Evolutionary conservation across 2,797 vertebrate species (phyloP).

Genomic region (Phoebastria nigripes): DNA sequence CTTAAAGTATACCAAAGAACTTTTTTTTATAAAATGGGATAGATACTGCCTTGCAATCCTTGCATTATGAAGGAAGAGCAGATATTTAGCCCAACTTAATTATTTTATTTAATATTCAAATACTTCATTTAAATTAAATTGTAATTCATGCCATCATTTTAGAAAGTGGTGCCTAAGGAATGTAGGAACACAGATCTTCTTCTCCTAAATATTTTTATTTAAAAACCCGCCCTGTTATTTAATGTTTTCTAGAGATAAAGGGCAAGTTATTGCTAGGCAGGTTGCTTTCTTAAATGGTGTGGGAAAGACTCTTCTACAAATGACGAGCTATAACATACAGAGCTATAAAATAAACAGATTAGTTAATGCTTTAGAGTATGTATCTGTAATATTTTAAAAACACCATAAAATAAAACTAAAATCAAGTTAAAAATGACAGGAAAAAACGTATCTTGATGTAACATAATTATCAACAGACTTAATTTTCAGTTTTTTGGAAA

Average conservation of each 20-base stretch:
- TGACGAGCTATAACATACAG: background rate
- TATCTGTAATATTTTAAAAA: background rate
- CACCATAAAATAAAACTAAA: background rate
- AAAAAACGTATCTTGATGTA: background rate
- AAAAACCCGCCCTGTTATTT: fast-evolving
- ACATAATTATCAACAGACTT: background rate
- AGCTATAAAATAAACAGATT: background rate
- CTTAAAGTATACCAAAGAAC: background rate
- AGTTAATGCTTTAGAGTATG: background rate
- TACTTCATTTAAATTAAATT: background rate
- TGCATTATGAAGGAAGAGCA: background rate
- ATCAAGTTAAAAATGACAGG: fast-evolving
- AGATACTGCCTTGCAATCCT: background rate
- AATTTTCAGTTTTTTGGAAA: background rate
- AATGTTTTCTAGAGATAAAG: background rate
- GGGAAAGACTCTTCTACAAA: background rate
- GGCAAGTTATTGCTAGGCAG: background rate
- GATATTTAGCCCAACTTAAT: background rate
- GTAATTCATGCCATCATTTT: background rate
- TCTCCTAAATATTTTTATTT: background rate
- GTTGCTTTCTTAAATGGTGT: background rate
- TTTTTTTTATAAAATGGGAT: background rate
- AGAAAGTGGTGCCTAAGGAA: background rate
- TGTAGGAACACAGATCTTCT: background rate
- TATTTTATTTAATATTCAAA: background rate